phyloP scores from a whole-genome alignment of 2,113 vertebrate species.

The Rousettus leschenaultii region DNA sequence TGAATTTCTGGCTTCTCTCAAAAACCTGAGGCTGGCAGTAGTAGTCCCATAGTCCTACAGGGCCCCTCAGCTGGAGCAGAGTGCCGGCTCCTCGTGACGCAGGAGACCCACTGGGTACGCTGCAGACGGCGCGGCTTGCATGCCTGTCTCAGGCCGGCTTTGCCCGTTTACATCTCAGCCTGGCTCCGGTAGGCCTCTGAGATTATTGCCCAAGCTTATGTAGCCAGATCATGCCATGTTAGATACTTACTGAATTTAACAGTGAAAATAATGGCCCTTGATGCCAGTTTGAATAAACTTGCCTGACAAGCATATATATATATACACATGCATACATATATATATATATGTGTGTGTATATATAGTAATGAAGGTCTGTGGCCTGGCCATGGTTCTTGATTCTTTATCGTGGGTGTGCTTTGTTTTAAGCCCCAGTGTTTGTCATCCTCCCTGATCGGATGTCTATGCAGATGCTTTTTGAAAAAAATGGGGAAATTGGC shows the following conservation, averaged over 20 bases:
- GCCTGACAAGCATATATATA: neutral
- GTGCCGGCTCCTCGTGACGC: accelerated
- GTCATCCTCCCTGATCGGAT: neutral
- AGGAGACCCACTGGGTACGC: neutral
- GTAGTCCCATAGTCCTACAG: neutral
- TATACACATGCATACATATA: no score
- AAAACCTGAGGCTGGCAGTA: neutral
- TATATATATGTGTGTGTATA: no score
- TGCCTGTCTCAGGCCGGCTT: neutral
- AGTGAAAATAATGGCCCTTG: neutral
- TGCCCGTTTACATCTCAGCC: neutral
- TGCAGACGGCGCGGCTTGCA: neutral
- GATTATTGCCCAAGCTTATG: neutral
- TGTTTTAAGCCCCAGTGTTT: neutral
- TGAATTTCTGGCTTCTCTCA: neutral
- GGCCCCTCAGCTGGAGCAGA: neutral
- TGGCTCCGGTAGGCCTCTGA: neutral
- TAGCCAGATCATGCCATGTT: neutral
- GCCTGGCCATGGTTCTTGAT: neutral
- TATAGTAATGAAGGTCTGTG: neutral
- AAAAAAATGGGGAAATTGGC: neutral
- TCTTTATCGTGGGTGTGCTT: neutral
- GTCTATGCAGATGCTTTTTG: neutral
- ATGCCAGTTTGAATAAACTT: neutral
- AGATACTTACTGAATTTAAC: neutral